Evolutionary conservation across 2,888 invertebrate species (phyloP), one percentile per base, ranked within the genome.

Genomic region (Ceraclea dissimilis): DNA sequence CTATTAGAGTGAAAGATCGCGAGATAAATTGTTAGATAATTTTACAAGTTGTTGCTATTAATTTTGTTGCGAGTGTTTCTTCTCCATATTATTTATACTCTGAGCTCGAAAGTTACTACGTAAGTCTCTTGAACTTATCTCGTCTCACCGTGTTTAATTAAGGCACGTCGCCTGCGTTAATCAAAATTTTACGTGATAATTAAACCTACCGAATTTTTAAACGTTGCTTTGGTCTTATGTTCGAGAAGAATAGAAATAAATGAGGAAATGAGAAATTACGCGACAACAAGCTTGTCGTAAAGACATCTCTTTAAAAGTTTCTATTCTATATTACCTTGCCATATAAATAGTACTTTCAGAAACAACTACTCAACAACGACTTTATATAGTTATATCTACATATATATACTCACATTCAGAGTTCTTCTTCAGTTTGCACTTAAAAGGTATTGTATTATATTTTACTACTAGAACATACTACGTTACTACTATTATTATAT

Each of bases 161-260:
- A 22, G 18, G 20, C 33, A 51, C 21, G 39, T 39, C 20, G 17
- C 39, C 44, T 8, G 44, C 43, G 43, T 52, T 52, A 21, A 52
- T 52, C 52, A 52, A 44, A 44, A 52, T 44, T 52, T 52, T 52
- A 44, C 20, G 44, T 44, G 22, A 44, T 52, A 52, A 52, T 52
- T 52, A 52, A 52, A 39, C 39, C 13, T 39, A n/a, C 13, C 39
- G 39, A 8, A 39, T 39, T 39, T 39, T 39, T 39, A 8, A 4
- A 16, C 5, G 8, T 39, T 13, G 13, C 39, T 16, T 39, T 39
- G 13, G 16, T 39, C 16, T 13, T 16, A 13, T 2, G 16, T 4
- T 13, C 8, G 39, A 6, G 31, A 31, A 31, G 26, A 26, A 26
- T 26, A 10, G 26, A 26, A 26, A 26, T 10, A 26, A 26, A 26